Evolutionary conservation across 37 sponge, comb jelly and placozoan species (phyloP).

Genomic region (Spongia lamella): DNA sequence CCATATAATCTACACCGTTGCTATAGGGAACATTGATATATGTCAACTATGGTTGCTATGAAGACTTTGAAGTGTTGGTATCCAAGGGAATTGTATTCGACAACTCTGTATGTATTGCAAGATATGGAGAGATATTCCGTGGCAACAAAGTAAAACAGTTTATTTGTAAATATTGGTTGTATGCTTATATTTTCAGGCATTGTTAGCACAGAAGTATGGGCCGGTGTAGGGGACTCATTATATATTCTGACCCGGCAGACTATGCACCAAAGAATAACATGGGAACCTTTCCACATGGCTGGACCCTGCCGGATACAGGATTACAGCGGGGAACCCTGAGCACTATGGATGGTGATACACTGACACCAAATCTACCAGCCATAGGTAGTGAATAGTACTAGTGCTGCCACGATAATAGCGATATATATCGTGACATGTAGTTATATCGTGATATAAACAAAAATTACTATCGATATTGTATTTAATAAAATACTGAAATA

Average conservation of each 20-base stretch:
- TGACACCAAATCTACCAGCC: slow-evolving; percentile 65
- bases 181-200: no score
- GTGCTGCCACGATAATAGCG: no score
- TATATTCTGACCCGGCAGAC: slow-evolving; percentile 90
- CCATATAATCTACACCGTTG: no score
- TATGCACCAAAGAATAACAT: slow-evolving; percentile 61
- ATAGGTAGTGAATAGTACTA: slow-evolving; percentile 40
- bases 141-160: slow-evolving; percentile 68
- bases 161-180: neutral
- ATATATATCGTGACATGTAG: no score
- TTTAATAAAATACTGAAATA: no score
- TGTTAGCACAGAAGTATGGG: slow-evolving; percentile 67
- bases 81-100: no score
- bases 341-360: slow-evolving; percentile 63
- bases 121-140: slow-evolving; percentile 79
- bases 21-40: no score
- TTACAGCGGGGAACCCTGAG: slow-evolving; percentile 79
- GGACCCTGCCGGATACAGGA: slow-evolving; percentile 72
- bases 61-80: no score
- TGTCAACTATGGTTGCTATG: slow-evolving; percentile 83
- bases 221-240: slow-evolving; percentile 66
- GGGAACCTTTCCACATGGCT: slow-evolving; percentile 64
- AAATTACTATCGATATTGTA: no score
- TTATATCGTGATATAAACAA: no score
- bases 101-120: no score